Percentiles rank a stretch among this genome's conserved stretches.
Evolutionary conservation across 2,888 invertebrate species (phyloP).

Genomic region (Amiota mariae): DNA sequence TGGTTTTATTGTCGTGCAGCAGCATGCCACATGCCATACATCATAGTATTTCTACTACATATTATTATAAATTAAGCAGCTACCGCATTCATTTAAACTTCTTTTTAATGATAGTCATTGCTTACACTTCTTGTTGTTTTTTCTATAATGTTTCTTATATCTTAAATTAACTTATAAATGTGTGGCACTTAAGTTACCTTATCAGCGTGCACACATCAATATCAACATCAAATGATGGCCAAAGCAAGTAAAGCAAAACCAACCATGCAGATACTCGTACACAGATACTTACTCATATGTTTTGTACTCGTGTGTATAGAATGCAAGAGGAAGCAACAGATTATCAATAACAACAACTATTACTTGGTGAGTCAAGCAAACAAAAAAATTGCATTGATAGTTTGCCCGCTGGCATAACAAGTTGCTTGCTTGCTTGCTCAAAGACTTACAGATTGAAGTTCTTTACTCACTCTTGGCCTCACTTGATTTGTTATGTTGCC

Average conservation of each 20-base stretch:
- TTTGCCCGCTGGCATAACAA: slow-evolving; percentile 43
- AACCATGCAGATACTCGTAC: not conserved
- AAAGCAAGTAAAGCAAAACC: not conserved
- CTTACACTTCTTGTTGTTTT: too few species aligned
- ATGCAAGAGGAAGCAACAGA: slow-evolving; percentile 4
- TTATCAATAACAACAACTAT: slow-evolving; percentile 14
- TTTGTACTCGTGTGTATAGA: not conserved
- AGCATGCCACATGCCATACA: not conserved
- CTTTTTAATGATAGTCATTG: not conserved
- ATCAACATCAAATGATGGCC: not conserved
- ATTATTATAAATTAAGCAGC: not conserved
- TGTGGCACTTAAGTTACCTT: slow-evolving; percentile 30
- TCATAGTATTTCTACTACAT: too few species aligned
- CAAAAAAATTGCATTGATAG: slow-evolving; percentile 47
- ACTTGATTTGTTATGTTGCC: not conserved
- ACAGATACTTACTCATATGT: too few species aligned
- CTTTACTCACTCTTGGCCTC: not conserved
- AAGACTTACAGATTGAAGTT: not conserved
- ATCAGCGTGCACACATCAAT: slow-evolving; percentile 15
- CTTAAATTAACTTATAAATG: slow-evolving; percentile 61
- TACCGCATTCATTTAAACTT: not conserved
- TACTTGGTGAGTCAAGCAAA: slow-evolving; percentile 2
- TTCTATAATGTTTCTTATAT: not conserved
- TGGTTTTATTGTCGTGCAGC: not conserved
- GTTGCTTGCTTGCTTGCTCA: slow-evolving; percentile 16